Evolutionary conservation across 2,113 vertebrate genomes (phyloP).

Genomic region (Neodontobutis hainanensis): DNA sequence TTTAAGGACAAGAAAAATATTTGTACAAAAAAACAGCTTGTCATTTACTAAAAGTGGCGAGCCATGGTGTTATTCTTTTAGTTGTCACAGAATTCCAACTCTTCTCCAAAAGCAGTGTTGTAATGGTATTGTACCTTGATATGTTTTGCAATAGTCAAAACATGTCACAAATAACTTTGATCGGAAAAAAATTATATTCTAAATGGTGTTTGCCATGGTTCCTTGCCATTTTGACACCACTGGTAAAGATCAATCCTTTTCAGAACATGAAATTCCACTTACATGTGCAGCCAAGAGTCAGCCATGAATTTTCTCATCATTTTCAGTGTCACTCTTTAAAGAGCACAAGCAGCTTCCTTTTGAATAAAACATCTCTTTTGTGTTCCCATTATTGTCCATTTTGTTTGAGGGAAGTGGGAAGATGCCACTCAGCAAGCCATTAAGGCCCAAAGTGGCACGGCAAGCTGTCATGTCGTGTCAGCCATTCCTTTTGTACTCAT

Average conservation of each 20-base stretch:
- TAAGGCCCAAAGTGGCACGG: constrained; percentile 52
- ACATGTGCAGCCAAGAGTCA: neutral
- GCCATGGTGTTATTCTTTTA: no score
- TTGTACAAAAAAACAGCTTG: no score
- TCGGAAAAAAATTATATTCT: no score
- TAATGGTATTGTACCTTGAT: no score
- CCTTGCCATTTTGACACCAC: neutral
- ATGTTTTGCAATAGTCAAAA: no score
- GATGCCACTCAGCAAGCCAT: constrained; percentile 56
- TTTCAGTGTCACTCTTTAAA: constrained; percentile 14
- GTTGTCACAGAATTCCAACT: no score
- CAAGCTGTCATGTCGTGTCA: constrained; percentile 65
- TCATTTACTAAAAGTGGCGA: no score
- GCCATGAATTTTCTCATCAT: constrained; percentile 9
- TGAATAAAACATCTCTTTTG: constrained; percentile 22
- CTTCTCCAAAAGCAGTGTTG: no score
- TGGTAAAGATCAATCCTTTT: neutral
- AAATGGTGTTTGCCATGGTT: no score
- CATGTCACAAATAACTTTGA: no score
- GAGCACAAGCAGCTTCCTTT: neutral
- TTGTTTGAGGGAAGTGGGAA: constrained; percentile 42
- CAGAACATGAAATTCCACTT: neutral
- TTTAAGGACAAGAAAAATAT: no score
- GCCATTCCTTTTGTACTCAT: constrained; percentile 65
- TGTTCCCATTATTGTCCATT: constrained; percentile 41